phyloP scores from a whole-genome alignment of 2,113 vertebrate genomes.

The Meriones unguiculatus region DNA sequence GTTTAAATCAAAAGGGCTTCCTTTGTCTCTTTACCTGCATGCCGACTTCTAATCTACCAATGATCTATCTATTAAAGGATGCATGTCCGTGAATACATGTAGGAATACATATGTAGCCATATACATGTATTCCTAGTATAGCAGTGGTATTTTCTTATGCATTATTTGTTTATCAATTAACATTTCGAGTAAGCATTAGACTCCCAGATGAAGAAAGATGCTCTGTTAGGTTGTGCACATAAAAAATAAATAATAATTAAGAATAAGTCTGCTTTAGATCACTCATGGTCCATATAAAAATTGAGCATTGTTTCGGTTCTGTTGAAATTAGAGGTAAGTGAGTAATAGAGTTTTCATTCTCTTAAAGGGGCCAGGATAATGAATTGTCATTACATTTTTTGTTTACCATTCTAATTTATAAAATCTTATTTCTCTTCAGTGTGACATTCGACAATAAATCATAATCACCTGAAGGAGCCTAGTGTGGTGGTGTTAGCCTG shows the following conservation, averaged over 20 bases:
- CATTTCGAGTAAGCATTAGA: neutral
- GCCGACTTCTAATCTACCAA: conserved; percentile 38
- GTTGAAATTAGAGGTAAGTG: neutral
- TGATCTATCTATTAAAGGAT: conserved; percentile 26
- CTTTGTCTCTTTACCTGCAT: conserved; percentile 39
- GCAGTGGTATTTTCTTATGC: neutral
- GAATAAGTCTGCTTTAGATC: neutral
- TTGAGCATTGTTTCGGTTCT: neutral
- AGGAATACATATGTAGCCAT: too few relatives aligned
- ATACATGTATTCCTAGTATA: neutral
- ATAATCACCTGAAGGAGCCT: neutral
- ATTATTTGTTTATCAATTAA: neutral
- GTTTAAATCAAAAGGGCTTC: conserved; percentile 49
- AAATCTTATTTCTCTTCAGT: neutral
- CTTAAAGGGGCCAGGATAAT: neutral
- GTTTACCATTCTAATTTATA: neutral
- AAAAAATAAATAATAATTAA: neutral
- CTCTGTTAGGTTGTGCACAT: neutral
- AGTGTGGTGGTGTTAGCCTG: accelerated
- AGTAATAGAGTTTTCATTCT: neutral
- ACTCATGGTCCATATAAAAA: neutral
- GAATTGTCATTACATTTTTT: too few relatives aligned
- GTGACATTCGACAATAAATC: neutral
- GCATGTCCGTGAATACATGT: neutral
- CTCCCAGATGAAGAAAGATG: neutral